A percentile compares a stretch with the other conserved stretches of the same genome.
Evolutionary conservation across 2,797 vertebrate species (phyloP).

Genomic region (Peromyscus eremicus): DNA sequence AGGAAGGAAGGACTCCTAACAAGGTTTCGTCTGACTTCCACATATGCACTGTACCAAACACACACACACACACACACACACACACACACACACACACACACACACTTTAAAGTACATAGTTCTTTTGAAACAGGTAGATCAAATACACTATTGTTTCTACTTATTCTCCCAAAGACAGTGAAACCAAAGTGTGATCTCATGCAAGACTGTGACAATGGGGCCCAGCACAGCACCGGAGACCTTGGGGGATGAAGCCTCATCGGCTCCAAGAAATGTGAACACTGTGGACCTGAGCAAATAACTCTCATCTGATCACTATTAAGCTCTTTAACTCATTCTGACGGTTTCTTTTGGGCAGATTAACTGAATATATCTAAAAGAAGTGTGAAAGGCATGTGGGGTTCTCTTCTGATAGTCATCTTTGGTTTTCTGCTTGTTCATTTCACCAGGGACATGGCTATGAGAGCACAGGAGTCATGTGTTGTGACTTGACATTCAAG

Average conservation of each 20-base stretch:
- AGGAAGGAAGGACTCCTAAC: background rate
- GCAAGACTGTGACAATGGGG: too few relatives aligned
- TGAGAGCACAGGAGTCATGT: background rate
- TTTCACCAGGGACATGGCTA: background rate
- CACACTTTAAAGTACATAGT: background rate
- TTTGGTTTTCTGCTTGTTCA: background rate
- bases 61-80: background rate
- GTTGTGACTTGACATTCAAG: background rate
- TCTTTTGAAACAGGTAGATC: background rate
- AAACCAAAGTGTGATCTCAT: background rate
- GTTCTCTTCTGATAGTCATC: background rate
- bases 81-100: background rate
- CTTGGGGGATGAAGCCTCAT: background rate
- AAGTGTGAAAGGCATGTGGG: background rate
- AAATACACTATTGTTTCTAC: background rate
- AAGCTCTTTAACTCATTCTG: background rate
- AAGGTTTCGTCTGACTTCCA: background rate
- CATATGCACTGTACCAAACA: background rate
- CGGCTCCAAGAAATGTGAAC: background rate
- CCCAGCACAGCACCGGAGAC: rapidly evolving
- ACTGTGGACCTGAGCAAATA: background rate
- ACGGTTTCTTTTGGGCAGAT: background rate
- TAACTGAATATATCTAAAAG: background rate
- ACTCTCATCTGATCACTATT: background rate
- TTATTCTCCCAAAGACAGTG: background rate